phyloP scores from a whole-genome alignment of 2,888 invertebrate genomes.

The Meliscaeva auricollis region DNA sequence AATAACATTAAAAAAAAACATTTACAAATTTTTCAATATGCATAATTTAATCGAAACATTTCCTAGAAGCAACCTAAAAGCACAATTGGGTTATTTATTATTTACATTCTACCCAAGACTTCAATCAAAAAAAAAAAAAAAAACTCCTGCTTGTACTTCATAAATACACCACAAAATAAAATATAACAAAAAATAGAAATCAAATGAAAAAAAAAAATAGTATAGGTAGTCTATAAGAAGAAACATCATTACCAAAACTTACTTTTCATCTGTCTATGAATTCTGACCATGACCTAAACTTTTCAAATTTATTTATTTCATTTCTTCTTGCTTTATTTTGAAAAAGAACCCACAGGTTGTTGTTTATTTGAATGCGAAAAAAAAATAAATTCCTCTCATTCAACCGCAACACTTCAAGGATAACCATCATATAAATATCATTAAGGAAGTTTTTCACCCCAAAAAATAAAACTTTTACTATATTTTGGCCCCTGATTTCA shows the following conservation, averaged over 20 bases:
- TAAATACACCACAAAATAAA: too few relatives aligned
- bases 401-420: constrained; percentile 1
- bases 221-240: background rate
- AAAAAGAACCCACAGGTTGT: constrained; percentile 16
- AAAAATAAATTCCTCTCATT: background rate
- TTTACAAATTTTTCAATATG: too few relatives aligned
- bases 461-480: constrained; percentile 8
- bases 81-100: too few relatives aligned
- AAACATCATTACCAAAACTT: constrained; percentile 1
- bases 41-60: too few relatives aligned
- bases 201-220: background rate
- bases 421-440: constrained; percentile 12
- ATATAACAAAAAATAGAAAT: background rate
- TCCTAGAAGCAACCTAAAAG: too few relatives aligned
- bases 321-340: background rate
- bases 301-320: background rate
- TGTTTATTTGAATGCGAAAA: background rate
- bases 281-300: constrained; percentile 13
- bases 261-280: background rate
- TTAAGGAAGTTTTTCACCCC: constrained; percentile 9
- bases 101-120: too few relatives aligned
- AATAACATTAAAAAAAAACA: too few relatives aligned
- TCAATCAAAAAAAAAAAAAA: too few relatives aligned
- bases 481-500: background rate
- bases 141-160: too few relatives aligned